phyloP scores from a whole-genome alignment of 2,797 vertebrate species.

The Crypturellus tataupa region DNA sequence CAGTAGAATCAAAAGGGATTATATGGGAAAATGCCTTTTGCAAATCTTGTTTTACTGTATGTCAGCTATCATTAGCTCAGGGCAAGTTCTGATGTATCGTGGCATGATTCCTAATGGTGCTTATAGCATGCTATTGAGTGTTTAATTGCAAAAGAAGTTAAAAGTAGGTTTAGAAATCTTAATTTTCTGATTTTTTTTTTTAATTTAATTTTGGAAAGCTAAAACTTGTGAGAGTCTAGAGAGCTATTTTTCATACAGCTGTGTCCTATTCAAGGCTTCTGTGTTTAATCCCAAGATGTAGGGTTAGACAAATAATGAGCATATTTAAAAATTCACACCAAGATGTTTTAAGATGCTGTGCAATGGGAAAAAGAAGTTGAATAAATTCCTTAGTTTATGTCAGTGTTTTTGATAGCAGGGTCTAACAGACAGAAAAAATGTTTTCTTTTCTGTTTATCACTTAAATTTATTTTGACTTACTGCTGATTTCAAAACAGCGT shows the following conservation, averaged over 20 bases:
- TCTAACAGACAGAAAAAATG: background rate
- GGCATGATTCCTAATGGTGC: background rate
- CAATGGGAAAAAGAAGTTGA: background rate
- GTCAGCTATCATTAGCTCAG: conserved; percentile 1
- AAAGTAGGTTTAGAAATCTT: background rate
- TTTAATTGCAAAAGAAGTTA: background rate
- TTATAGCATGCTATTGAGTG: background rate
- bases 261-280: background rate
- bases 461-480: background rate
- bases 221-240: background rate
- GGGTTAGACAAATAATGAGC: background rate
- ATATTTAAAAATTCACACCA: background rate
- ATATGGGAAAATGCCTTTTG: background rate
- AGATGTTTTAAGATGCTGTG: background rate
- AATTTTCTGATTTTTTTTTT: background rate
- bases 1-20: background rate
- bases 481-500: background rate
- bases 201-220: conserved; percentile 5
- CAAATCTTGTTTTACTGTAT: background rate
- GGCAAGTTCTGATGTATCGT: background rate
- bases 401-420: background rate
- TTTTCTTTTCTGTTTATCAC: background rate
- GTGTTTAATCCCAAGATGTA: background rate
- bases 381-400: background rate
- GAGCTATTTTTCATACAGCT: conserved; percentile 29